Base-by-base conservation (phyloP, 2,888 invertebrate species). In the Heliconius charithonia region DNA sequence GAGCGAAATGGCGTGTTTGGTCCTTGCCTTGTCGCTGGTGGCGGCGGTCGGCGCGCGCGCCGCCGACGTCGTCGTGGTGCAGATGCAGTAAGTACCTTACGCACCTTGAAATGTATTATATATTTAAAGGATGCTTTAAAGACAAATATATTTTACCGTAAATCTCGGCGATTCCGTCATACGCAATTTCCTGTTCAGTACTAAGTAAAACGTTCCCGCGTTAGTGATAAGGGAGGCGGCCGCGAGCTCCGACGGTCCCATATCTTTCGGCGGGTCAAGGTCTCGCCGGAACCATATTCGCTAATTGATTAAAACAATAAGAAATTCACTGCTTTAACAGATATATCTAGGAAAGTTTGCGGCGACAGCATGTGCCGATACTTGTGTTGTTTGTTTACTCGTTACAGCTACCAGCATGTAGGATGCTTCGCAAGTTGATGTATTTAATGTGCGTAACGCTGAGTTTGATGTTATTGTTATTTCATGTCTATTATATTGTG, bases 21-120 rank as follows among this genome's bases (percentile, higher is more conserved):
- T 59, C 12, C 29, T 16, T 2, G 16, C 27, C 25, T 16, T 1
- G 51, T 27, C 12, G 29, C 71, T 56, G 56, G 56, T 12, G 56
- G 29, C 29, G 70, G 56, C 32, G 80, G 76, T 78, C 76, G 71
- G 75, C 77, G 83, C 79, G 82, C 79, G 77, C 81, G 82, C 80
- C 56, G 51, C 25, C 25, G 83, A 85, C 81, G 85, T 92, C 59
- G 83, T 88, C 67, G 90, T 92, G 51, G 80, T 89, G 63, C 86
- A 86, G 81, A 79, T 83, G 80, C 86, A 82, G 91, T 92, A 77
- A 90, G 89, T 86, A 62, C 4, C n/a, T 59, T 4, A 12, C 59
- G 12, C 16, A 29, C 3, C n/a, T n/a, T n/a, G 1, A 16, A 25
- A 41, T 16, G 6, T 1, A 4, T 25, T 25, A 16, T 45, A n/a